phyloP scores from a whole-genome alignment of 2,113 vertebrate genomes.

The Hemichromis elongatus region DNA sequence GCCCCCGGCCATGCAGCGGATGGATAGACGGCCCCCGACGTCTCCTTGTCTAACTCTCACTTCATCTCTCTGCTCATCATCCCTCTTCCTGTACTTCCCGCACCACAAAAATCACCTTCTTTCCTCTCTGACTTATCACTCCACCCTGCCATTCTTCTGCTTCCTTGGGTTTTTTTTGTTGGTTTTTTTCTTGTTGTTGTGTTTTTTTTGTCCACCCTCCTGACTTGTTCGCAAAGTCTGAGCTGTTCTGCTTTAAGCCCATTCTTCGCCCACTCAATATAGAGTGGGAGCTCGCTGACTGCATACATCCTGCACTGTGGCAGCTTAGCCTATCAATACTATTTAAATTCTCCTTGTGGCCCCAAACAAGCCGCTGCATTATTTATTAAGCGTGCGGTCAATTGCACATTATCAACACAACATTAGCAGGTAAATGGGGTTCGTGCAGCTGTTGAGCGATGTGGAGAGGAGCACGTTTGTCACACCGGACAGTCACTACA shows the following conservation, averaged over 20 bases:
- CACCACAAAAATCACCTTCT: background rate
- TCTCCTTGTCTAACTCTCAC: conserved; percentile 55
- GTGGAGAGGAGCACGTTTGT: conserved; percentile 20
- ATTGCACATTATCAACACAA: conserved; percentile 88
- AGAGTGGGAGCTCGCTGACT: conserved; percentile 74
- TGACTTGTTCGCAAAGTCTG: conserved; percentile 4
- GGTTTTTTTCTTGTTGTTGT: background rate
- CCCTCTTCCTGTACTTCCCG: background rate
- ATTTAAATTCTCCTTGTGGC: conserved; percentile 93
- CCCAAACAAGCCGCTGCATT: conserved; percentile 85
- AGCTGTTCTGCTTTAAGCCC: conserved; percentile 50
- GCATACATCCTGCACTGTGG: conserved; percentile 80
- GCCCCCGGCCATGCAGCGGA: conserved; percentile 51
- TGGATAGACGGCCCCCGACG: conserved; percentile 54
- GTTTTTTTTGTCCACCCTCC: background rate
- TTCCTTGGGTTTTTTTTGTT: background rate
- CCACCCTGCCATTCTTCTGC: background rate
- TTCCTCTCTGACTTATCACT: background rate
- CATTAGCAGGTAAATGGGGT: conserved; percentile 62
- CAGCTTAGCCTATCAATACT: conserved; percentile 90
- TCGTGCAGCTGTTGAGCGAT: conserved; percentile 24
- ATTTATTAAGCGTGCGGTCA: conserved; percentile 88
- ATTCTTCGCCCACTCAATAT: conserved; percentile 78
- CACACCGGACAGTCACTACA: conserved; percentile 26
- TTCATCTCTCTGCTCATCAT: conserved; percentile 24